Base-by-base conservation (phyloP, 2,888 invertebrate genomes). In the Priocnemis perturbator region DNA sequence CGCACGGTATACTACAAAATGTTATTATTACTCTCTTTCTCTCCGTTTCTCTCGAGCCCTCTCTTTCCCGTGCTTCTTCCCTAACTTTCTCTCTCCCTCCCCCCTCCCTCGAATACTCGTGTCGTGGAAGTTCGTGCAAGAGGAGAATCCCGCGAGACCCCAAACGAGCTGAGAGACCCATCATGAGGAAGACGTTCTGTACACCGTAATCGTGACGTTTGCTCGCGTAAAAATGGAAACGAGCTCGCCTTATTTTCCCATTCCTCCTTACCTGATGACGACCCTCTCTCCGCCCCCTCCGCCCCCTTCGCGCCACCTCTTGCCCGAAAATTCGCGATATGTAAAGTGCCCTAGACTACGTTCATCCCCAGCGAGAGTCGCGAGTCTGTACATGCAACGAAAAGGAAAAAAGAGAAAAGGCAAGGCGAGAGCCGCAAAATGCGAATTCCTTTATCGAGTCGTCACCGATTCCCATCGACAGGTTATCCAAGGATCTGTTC, bases 361-460 rank as follows among this genome's bases (percentile, higher is more conserved):
- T 20, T 23, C 37, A 23, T 26, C 37, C 37, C 37, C 61, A 45
- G 37, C 62, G 62, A 61, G 23, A 62, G 53, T 53, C 20, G 30
- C 56, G 62, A 71, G 61, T 66, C 14, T 58, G n/a, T 9, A n/a
- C n/a, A 21, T 26, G 44, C 48, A 64, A 55, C 64, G 57, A 57
- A 50, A 21, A 55, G n/a, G 19, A 60, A 30, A 50, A 11, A n/a
- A 44, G 45, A 59, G 44, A 59, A 44, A 59, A 55, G 20, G 26
- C 26, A 26, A 21, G 19, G 21, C 15, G 53, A 53, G 3, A 53
- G 3, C 23, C 23, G 26, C 15, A 21, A 19, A 20, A 21, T 19
- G 17, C 52, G 30, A 58, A 65, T 53, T 61, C 78, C 76, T 76
- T 78, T 71, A 76, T 78, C 74, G 63, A 55, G 74, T 64, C 78